Percentiles rank a stretch among this genome's conserved stretches.
phyloP scores from a whole-genome alignment of 2,797 vertebrate species.

The Acanthurus tractus region DNA sequence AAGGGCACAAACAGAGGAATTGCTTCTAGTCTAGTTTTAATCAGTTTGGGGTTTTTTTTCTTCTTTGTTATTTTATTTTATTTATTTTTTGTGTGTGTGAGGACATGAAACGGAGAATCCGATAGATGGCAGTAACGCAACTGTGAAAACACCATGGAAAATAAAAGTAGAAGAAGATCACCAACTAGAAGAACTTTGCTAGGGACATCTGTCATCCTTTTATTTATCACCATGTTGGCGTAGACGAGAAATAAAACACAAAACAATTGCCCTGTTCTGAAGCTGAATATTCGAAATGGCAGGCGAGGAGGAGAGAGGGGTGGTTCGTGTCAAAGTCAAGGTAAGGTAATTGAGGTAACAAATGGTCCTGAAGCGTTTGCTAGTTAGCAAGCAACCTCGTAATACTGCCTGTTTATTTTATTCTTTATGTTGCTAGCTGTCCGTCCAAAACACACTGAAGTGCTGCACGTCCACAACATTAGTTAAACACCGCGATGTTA shows the following conservation, averaged over 20 bases:
- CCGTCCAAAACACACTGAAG: background rate
- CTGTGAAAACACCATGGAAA: background rate
- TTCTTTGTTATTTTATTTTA: too few relatives aligned
- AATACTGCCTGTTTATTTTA: background rate
- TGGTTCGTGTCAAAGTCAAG: constrained; percentile 89
- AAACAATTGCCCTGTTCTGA: constrained; percentile 31
- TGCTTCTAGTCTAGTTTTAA: too few relatives aligned
- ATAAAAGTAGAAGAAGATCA: constrained; percentile 54
- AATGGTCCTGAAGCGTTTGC: constrained; percentile 11
- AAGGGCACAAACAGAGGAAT: too few relatives aligned
- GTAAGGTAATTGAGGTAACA: constrained; percentile 55
- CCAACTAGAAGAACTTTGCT: constrained; percentile 20
- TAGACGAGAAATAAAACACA: constrained; percentile 44
- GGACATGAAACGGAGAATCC: background rate
- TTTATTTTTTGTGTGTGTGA: too few relatives aligned
- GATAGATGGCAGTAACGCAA: constrained; percentile 33
- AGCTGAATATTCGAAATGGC: constrained; percentile 78
- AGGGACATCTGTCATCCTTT: constrained; percentile 20
- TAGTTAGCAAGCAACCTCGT: constrained; percentile 13
- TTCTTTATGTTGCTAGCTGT: background rate
- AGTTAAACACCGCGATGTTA: too few relatives aligned
- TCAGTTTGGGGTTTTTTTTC: too few relatives aligned
- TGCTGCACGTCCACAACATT: background rate
- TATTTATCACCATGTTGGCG: constrained; percentile 51
- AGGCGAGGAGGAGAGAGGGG: constrained; percentile 87